phyloP scores from a whole-genome alignment of 2,888 invertebrate genomes.

The Eudemis profundana region DNA sequence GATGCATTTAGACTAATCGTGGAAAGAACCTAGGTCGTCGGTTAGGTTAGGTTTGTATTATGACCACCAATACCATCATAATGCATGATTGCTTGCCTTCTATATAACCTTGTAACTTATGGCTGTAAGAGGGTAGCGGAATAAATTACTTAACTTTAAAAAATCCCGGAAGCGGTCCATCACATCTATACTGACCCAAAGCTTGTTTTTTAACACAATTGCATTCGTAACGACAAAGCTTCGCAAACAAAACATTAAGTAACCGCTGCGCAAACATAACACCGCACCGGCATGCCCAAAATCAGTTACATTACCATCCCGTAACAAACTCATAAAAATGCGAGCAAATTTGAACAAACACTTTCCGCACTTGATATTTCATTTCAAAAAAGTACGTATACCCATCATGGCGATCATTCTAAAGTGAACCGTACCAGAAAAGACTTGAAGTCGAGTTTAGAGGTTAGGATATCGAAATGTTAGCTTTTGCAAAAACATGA shows the following conservation, averaged over 20 bases:
- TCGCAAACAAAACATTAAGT: conserved; percentile 6
- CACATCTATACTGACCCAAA: too few species aligned
- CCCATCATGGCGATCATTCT: neutral
- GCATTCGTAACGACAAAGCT: neutral
- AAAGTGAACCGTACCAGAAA: neutral
- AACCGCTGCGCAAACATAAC: conserved; percentile 8
- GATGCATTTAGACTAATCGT: too few species aligned
- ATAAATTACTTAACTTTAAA: too few species aligned
- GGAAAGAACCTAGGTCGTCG: too few species aligned
- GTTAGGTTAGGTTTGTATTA: too few species aligned
- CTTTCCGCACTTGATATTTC: conserved; percentile 15
- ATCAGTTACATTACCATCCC: conserved; percentile 31
- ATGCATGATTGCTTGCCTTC: too few species aligned
- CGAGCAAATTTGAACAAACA: conserved; percentile 38
- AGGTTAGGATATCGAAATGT: neutral
- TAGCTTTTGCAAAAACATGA: neutral
- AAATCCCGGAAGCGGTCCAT: too few species aligned
- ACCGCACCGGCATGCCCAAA: conserved; percentile 6
- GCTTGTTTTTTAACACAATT: too few species aligned
- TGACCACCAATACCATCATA: too few species aligned
- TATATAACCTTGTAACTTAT: too few species aligned
- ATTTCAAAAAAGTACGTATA: too few species aligned
- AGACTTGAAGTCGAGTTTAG: neutral
- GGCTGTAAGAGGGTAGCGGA: too few species aligned
- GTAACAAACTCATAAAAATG: conserved; percentile 28